Evolutionary conservation across 2,888 invertebrate genomes (phyloP).

Genomic region (Cylloceria caligata): DNA sequence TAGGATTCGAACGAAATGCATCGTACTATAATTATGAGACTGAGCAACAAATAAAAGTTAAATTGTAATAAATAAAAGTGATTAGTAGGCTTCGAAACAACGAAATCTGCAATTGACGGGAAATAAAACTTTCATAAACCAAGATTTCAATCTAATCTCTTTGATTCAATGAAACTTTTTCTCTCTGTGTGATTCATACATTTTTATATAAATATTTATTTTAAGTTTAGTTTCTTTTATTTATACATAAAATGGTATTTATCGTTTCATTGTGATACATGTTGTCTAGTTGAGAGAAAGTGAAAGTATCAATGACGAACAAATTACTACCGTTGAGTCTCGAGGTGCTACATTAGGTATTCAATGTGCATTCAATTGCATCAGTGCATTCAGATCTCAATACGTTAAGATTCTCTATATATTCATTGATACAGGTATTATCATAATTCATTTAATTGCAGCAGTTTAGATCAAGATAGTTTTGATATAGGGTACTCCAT

Average conservation of each 20-base stretch:
- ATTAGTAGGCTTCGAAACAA: no score
- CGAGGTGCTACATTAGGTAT: neutral
- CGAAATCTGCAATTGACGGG: no score
- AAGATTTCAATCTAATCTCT: no score
- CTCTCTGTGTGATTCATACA: no score
- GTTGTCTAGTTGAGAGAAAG: neutral
- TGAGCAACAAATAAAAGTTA: no score
- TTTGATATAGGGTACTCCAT: neutral
- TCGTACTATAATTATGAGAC: no score
- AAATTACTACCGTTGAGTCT: neutral
- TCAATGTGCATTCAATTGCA: slow-evolving; percentile 22
- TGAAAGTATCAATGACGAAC: neutral
- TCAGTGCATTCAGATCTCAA: slow-evolving; percentile 1
- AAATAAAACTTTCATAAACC: no score
- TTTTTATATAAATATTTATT: neutral
- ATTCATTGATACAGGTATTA: slow-evolving; percentile 24
- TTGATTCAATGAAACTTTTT: no score
- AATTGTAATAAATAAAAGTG: no score
- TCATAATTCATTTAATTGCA: slow-evolving; percentile 36
- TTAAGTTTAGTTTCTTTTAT: neutral
- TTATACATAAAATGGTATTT: neutral
- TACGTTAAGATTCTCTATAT: neutral
- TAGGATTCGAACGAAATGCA: no score
- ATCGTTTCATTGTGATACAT: neutral
- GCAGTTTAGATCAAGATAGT: slow-evolving; percentile 29